phyloP scores from a whole-genome alignment of 2,888 invertebrate species.

The Agrilus cyanescens region DNA sequence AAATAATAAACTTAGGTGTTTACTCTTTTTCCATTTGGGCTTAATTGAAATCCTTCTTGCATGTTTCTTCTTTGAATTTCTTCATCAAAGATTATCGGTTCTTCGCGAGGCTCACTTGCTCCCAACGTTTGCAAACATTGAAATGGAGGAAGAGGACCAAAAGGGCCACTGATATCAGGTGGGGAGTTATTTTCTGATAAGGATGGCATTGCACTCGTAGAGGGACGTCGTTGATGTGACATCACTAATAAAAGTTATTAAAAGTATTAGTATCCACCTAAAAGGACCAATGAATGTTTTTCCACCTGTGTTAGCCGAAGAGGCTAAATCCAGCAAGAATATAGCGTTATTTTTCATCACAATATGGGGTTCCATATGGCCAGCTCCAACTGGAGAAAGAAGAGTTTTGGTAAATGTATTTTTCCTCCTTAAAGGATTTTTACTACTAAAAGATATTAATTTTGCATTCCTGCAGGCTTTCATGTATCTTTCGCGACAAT shows the following conservation, averaged over 20 bases:
- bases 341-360: constrained; percentile 89
- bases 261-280: not conserved
- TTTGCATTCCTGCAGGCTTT: constrained; percentile 32
- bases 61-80: constrained; percentile 36
- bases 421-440: constrained; percentile 25
- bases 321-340: constrained; percentile 82
- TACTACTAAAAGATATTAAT: constrained; percentile 31
- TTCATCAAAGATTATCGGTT: constrained; percentile 36
- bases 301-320: constrained; percentile 47
- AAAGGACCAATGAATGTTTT: constrained; percentile 2
- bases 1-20: constrained; percentile 10
- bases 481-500: constrained; percentile 70
- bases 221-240: constrained; percentile 26
- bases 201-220: constrained; percentile 36
- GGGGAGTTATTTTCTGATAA: constrained; percentile 45
- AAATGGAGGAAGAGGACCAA: constrained; percentile 45
- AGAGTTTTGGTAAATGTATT: constrained; percentile 19
- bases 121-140: constrained; percentile 48
- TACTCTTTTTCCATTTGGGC: constrained; percentile 34
- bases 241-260: constrained; percentile 10
- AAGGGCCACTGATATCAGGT: constrained; percentile 41
- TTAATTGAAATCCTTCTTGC: constrained; percentile 26
- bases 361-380: constrained; percentile 41
- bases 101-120: constrained; percentile 23
- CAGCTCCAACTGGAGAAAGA: constrained; percentile 26